Conservation (phyloP, 2,797 vertebrate genomes). For the Potorous gilbertii region DNA sequence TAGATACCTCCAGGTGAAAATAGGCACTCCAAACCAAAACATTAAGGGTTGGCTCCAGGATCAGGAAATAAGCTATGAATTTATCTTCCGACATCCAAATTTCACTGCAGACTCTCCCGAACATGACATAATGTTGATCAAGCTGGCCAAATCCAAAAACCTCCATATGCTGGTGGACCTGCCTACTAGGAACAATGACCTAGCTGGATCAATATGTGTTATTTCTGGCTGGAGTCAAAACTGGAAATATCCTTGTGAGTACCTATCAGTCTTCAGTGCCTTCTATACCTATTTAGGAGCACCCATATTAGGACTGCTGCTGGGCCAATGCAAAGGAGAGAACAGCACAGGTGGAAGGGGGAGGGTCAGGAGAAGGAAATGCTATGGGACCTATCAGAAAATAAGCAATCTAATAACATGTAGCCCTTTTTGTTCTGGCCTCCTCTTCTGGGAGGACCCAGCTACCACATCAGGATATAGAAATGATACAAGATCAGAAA, state of each 20-base stretch:
- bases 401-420: background rate
- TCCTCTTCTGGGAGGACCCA: background rate
- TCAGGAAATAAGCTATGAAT: background rate
- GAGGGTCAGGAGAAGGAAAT: background rate
- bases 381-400: background rate
- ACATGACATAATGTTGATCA: slow-evolving; percentile 57
- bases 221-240: slow-evolving; percentile 53
- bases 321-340: background rate
- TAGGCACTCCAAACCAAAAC: background rate
- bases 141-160: background rate
- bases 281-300: background rate
- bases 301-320: background rate
- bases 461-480: background rate
- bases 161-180: slow-evolving; percentile 13
- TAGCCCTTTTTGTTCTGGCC: background rate
- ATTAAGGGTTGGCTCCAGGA: background rate
- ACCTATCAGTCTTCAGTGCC: background rate
- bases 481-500: background rate
- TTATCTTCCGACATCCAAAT: slow-evolving; percentile 39
- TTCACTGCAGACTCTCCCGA: slow-evolving; percentile 44
- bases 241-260: slow-evolving; percentile 32
- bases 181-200: background rate
- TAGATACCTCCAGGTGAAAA: slow-evolving; percentile 32
- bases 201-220: background rate
- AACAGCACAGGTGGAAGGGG: background rate